Evolutionary conservation across 2,797 vertebrate genomes (phyloP), one percentile per base, ranked within the genome.

Genomic region (Pipistrellus nathusii): DNA sequence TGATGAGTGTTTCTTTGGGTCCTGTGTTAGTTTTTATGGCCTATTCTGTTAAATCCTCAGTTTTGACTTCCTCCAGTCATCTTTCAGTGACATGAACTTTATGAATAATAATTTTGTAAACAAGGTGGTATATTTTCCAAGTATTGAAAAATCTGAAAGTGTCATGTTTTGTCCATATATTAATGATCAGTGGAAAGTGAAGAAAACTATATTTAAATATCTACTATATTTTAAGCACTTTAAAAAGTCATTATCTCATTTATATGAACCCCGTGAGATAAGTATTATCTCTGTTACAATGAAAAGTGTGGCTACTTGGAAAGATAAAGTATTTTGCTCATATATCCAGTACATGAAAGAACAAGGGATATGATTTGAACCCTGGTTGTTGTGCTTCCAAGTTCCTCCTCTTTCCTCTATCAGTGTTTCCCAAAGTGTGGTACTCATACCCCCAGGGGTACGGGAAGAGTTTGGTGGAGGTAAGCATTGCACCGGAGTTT

Each of bases 21-120:
- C n/a, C 66, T 51, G 46, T 59, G 10, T 81, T 75, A 90, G 25
- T 30, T 35, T 81, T 73, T 69, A 80, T 38, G 80, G 48, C 12
- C 35, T 89, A 23, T 92, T 90, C 73, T 85, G 30, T 81, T 68
- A 85, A 75, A 75, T 78, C 48, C 23, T 93, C 21, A 75, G 1
- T 93, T 30, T 59, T 81, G 30, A 75, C 21, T 35, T 85, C 41
- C 41, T 95, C 38, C 51, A 69, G 27, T 62, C 41, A 46, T 30
- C 68, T 55, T 66, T 85, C 68, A 44, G 0, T 51, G 48, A 59
- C 25, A 2, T 55, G 44, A 69, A 91, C 23, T 57, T 25, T 30
- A 23, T 23, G 88, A 81, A 73, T 21, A 64, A 64, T 72, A 53
- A 69, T 32, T 91, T 87, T 94, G 27, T 35, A 87, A 38, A 41